Percentiles rank a stretch among this genome's conserved stretches.
Conservation (phyloP, 2,797 vertebrate species). For the Periparus ater region DNA sequence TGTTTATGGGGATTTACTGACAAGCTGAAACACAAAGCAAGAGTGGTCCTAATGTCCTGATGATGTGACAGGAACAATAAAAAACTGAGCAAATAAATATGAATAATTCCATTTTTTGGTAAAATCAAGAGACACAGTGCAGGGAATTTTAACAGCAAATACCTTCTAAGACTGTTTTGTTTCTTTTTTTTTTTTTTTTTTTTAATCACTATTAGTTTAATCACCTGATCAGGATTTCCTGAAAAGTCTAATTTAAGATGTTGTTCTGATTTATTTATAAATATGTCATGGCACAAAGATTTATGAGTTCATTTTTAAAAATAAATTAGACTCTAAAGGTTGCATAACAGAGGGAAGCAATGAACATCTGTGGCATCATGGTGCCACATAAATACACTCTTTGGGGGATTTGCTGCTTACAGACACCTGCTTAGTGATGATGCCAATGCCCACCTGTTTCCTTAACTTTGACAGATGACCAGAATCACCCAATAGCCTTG, state of each 20-base stretch:
- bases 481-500: neutral
- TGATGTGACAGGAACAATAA: neutral
- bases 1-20: neutral
- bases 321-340: neutral
- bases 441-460: neutral
- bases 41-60: neutral
- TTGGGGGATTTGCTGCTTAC: neutral
- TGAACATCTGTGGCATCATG: neutral
- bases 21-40: neutral
- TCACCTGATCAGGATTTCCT: neutral
- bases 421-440: neutral
- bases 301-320: neutral
- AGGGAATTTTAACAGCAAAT: neutral
- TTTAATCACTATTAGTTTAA: neutral
- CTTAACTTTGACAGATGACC: neutral
- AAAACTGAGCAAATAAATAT: neutral
- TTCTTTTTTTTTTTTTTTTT: neutral
- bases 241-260: neutral
- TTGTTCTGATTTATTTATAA: neutral
- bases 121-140: neutral
- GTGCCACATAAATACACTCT: neutral
- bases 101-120: neutral
- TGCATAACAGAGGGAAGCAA: neutral
- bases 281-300: neutral
- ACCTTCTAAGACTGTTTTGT: neutral